phyloP scores from a whole-genome alignment of 2,888 invertebrate species.

The Drosophila nigritarsus region DNA sequence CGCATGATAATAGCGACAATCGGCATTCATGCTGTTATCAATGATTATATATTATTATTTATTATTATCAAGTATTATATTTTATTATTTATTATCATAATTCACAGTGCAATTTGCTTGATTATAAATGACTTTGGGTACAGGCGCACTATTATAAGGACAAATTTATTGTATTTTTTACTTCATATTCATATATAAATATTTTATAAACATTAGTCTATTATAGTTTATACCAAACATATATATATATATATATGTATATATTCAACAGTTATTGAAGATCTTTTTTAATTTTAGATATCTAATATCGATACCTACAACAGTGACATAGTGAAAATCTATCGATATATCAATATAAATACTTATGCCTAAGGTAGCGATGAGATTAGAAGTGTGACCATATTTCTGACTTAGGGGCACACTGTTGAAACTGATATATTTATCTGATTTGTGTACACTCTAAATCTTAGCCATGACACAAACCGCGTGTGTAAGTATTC shows the following conservation, averaged over 20 bases:
- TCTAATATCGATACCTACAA: neutral
- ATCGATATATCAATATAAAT: neutral
- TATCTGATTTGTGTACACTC: neutral
- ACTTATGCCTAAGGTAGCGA: neutral
- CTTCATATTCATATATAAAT: neutral
- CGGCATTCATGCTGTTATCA: too few relatives aligned
- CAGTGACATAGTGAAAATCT: neutral
- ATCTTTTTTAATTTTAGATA: rapidly evolving
- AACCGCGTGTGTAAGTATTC: neutral
- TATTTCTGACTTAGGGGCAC: neutral
- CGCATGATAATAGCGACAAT: neutral
- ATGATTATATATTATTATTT: too few relatives aligned
- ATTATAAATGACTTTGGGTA: neutral
- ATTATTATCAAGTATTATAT: neutral
- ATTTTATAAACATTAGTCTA: neutral
- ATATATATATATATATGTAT: neutral
- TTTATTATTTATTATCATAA: neutral
- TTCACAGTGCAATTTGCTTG: neutral
- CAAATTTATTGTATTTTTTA: neutral
- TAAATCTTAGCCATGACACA: conserved; percentile 8
- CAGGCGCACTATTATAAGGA: neutral
- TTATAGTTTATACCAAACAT: neutral
- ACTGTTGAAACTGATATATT: neutral
- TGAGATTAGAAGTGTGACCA: neutral
- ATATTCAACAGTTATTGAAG: neutral